Conservation (phyloP, 2,888 invertebrate genomes). For the Luperina testacea region DNA sequence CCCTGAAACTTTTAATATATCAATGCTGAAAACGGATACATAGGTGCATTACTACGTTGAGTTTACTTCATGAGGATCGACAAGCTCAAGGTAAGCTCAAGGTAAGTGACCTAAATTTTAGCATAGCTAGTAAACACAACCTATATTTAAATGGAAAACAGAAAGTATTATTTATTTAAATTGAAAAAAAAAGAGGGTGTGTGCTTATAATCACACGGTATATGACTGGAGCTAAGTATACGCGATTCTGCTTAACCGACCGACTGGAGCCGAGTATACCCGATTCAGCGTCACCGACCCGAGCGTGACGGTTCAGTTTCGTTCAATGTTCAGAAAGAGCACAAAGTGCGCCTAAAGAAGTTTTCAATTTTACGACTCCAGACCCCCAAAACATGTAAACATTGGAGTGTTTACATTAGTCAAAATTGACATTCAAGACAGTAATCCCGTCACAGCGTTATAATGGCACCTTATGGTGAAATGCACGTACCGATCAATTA, state of each 20-base stretch:
- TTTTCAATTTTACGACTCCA: neutral
- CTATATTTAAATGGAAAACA: neutral
- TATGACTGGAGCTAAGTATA: neutral
- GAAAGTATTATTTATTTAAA: neutral
- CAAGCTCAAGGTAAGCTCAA: slow-evolving; percentile 17
- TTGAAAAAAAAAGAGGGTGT: neutral
- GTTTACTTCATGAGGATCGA: slow-evolving; percentile 15
- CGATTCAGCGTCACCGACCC: neutral
- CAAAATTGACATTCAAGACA: slow-evolving; percentile 15
- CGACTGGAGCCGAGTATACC: neutral
- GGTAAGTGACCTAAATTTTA: neutral
- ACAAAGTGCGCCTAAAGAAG: neutral
- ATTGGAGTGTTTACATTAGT: slow-evolving; percentile 23
- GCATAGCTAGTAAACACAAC: neutral
- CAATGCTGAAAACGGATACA: slow-evolving; percentile 18
- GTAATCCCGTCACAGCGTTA: slow-evolving; percentile 30
- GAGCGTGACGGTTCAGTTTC: neutral
- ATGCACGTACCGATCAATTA: slow-evolving; percentile 51
- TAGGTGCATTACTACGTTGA: slow-evolving; percentile 20
- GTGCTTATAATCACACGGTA: neutral
- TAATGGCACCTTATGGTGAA: slow-evolving; percentile 45
- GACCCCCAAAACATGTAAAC: neutral
- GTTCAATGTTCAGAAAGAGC: neutral
- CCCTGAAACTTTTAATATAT: neutral
- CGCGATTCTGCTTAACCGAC: neutral